These are phyloP conservation scores for Dryococelus australis DNA, from an alignment of 2,888 invertebrate genomes.

Conservation along the genomic window DNA sequence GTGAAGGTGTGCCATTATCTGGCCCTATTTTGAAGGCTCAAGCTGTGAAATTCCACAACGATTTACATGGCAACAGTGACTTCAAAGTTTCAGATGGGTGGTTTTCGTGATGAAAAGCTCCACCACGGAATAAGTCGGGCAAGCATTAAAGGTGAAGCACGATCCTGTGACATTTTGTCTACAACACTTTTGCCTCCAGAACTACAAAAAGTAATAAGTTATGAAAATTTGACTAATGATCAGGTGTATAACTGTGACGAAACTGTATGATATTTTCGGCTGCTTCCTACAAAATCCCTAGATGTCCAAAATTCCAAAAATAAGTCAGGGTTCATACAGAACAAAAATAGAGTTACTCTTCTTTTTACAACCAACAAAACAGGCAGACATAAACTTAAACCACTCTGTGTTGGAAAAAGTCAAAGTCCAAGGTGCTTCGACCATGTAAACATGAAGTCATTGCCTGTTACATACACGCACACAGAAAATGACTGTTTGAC, in stretches of 20 bases:
- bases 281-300: no score
- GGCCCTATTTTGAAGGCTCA: no score
- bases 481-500: neutral
- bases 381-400: neutral
- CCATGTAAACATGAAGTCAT: neutral
- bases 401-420: constrained; percentile 16
- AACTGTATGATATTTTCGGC: neutral
- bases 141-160: no score
- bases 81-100: no score
- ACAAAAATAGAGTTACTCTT: neutral
- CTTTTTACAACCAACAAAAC: neutral
- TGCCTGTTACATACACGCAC: neutral
- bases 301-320: no score
- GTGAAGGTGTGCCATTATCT: no score
- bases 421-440: neutral
- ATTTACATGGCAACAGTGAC: no score
- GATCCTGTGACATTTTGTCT: neutral
- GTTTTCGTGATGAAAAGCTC: no score
- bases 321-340: neutral
- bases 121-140: no score
- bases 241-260: constrained; percentile 11
- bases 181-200: neutral
- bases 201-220: neutral
- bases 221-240: neutral
- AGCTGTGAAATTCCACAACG: no score